Conservation (phyloP, 2,797 vertebrate species). For the Rallus crepitans region DNA sequence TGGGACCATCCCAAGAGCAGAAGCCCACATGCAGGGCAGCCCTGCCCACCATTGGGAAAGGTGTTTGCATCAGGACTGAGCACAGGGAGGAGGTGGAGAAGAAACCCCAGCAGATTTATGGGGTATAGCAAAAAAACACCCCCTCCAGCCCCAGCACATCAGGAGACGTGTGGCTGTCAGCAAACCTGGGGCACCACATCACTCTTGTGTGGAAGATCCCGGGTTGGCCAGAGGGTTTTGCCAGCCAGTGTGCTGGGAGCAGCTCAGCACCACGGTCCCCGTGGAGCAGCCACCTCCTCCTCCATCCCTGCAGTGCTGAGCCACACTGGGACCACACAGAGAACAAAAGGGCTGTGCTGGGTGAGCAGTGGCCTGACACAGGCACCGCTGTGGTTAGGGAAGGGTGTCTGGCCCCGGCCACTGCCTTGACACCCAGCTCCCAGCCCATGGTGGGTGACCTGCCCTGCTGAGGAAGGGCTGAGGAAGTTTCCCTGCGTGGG, state of each 20-base stretch:
- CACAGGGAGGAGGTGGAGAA: not conserved
- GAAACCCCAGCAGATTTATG: not conserved
- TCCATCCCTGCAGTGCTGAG: fast-evolving
- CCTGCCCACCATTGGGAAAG: too few relatives aligned
- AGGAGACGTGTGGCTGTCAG: fast-evolving
- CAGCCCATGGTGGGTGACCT: not conserved
- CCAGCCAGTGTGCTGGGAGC: not conserved
- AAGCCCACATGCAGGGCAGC: not conserved
- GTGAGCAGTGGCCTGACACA: not conserved
- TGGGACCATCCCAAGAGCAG: not conserved
- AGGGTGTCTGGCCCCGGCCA: not conserved
- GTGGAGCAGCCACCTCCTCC: not conserved
- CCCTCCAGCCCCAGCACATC: not conserved
- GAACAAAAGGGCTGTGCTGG: not conserved
- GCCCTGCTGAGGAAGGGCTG: not conserved
- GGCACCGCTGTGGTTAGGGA: not conserved
- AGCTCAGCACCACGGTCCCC: not conserved
- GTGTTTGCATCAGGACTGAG: fast-evolving
- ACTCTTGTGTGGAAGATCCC: fast-evolving
- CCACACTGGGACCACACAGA: fast-evolving
- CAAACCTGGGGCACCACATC: not conserved
- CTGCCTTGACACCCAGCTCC: not conserved
- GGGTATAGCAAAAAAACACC: not conserved
- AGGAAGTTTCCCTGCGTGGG: not conserved
- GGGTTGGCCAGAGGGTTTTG: not conserved